Base-by-base conservation (phyloP, 2,888 invertebrate genomes). In the Luffia ferchaultella region DNA sequence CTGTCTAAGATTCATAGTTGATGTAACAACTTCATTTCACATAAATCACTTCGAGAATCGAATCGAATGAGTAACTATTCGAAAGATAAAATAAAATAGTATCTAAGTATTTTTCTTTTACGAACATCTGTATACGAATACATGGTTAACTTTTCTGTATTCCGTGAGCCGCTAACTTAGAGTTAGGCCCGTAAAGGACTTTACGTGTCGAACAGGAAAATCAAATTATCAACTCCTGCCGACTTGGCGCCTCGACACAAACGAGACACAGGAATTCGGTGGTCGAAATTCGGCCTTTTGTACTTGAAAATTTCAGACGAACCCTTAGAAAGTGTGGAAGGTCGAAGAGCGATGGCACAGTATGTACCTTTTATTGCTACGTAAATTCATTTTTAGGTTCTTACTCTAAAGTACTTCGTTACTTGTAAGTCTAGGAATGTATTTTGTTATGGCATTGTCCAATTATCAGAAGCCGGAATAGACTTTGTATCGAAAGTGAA, bases 141-240 rank as follows among this genome's bases (percentile, higher is more conserved):
- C 30, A 12, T 12, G 5, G 3, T 3, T 7, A 30, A 30, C 30
- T 30, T 30, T 30, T 30, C 30, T 30, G 30, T 30, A 30, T 30
- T 30, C 30, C 30, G 30, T 12, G 30, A 30, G 30, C 30, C 30
- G 30, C 30, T 30, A 30, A 30, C 30, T 30, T 30, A 30, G 30
- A 72, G 72, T 74, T 74, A 73, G 68, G 67, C 66, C 68, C 70
- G 69, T 78, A 78, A 80, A 79, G 76, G 77, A 77, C 72, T 76
- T 78, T 76, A 76, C 76, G 77, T 80, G 77, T 79, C 72, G 73
- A 75, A 79, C 74, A 73, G 69, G 73, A 72, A 76, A 82, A 82
- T 79, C 75, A 76, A 83, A 82, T 83, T 80, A 80, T 75, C 74
- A 76, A 77, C 76, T 78, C 73, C 67, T 62, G 70, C 70, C 61